Base-by-base conservation (phyloP, 2,113 vertebrate genomes). In the Natator depressus region DNA sequence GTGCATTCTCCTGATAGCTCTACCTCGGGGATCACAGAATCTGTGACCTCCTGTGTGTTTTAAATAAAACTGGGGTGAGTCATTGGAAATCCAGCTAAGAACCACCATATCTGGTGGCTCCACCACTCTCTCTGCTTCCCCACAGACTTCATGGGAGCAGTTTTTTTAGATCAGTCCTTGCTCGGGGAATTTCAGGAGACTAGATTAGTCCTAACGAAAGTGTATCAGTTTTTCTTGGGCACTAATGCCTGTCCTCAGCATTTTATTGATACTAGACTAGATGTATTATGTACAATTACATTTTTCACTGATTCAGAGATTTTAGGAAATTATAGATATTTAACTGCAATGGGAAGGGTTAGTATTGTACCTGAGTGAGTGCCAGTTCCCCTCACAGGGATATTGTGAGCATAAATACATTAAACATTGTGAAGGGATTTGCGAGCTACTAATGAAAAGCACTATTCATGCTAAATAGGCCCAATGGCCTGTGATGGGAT, bases 281-380 rank as follows among this genome's bases (percentile, higher is more conserved):
- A 42, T 86, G 24, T 24, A 35, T 85, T 49, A 24, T 80, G 19
- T 25, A 82, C 84, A 92, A 89, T 87, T 80, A 13, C 90, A 38
- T 95, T 94, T 69, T 94, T 88, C 35, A 69, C 90, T 83, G 86
- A 87, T 55, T 90, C 69, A 76, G 59, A 84, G 20, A 20, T 85
- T 94, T 81, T 86, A 93, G 72, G 55, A 85, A 90, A 84, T 53
- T 62, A n/a, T 29, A 86, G 17, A 22, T 47, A 6, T 89, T 96
- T 86, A 80, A 92, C 75, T 8, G 5, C 42, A 69, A 20, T 78
- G 5, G 24, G 25, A 78, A 46, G 12, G 42, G 24, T 78, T 78
- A 47, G 75, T 47, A 29, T 27, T 78, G 42, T 47, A 20, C n/a
- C 65, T 72, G 19, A 72, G 65, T 7, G 35, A 38, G 19, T 72